Evolutionary conservation across 1,140 invertebrate genomes (phyloP), one percentile per base, ranked within the genome.

Genomic region (Atta cephalotes): DNA sequence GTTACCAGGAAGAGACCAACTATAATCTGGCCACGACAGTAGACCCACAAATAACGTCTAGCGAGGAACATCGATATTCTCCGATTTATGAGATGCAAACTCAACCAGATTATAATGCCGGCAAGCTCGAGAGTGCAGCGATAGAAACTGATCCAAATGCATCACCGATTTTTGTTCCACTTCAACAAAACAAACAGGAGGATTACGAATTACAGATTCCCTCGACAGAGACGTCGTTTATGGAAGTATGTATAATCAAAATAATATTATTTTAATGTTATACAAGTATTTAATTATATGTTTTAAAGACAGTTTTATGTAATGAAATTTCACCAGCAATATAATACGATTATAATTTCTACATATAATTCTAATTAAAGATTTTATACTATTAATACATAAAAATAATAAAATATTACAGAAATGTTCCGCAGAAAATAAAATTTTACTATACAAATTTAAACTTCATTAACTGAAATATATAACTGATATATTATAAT

Each of bases 171-270:
- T 93, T 92, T 53, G 68, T 92, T 0, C 90, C 92, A 2, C 82
- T 93, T 62, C 87, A 92, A 2, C 89, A 92, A 25, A 91, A 85
- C 31, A 93, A 92, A 35, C 89, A 92, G 3, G 86, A 92, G 5
- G 90, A 93, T 51, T 93, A 93, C 62, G 66, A 85, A 39, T 80
- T 90, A 21, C 76, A 81, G 3, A 77, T 89, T 9, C 88, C 87
- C 9, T 62, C 86, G 1, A 87, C 89, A 6, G 87, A 91, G 31
- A 0, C 35, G 9, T 25, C 89, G 12, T 60, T 85, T 58, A 14
- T 87, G 21, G 92, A 94, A 78, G 94, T 95, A 86, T 81, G 81
- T 58, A 28, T 25, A 10, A 10, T 21, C 6, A 7, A 25, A 25
- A 49, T 1, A 28, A n/a, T 62, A 28, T 77, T 45, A 39, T 39